phyloP scores from a whole-genome alignment of 1,140 invertebrate genomes.

The Radopholus similis region DNA sequence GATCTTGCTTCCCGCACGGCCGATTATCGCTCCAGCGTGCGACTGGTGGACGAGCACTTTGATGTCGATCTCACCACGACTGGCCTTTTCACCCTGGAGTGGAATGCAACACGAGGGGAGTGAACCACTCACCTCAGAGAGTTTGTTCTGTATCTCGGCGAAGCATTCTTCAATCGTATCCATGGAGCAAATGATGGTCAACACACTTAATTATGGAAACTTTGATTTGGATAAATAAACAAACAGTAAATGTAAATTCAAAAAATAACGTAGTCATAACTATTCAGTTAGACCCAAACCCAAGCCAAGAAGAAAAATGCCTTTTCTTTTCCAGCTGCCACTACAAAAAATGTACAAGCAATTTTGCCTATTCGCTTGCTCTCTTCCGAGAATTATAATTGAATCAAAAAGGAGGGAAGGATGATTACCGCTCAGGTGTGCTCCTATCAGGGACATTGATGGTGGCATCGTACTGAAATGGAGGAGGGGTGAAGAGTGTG shows the following conservation, averaged over 20 bases:
- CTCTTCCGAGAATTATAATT: constrained; percentile 2
- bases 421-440: constrained; percentile 58
- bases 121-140: constrained; percentile 58
- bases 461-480: constrained; percentile 56
- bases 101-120: constrained; percentile 19
- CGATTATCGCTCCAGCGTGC: constrained; percentile 94
- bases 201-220: constrained; percentile 35
- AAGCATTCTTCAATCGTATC: constrained; percentile 51
- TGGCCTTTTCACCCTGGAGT: constrained; percentile 44
- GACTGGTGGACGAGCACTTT: constrained; percentile 93
- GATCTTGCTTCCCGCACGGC: constrained; percentile 89
- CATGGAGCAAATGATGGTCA: constrained; percentile 46
- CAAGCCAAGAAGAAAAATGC: not conserved
- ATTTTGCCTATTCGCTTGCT: not conserved
- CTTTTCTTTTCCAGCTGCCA: not conserved
- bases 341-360: not conserved
- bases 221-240: no score
- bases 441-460: constrained; percentile 53
- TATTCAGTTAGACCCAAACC: not conserved
- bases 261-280: not conserved
- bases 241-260: not conserved
- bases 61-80: constrained; percentile 77
- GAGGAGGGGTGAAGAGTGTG: not conserved
- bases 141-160: constrained; percentile 46
- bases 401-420: constrained; percentile 8